Conservation (phyloP, 2,113 vertebrate species). For the Platichthys stellatus region DNA sequence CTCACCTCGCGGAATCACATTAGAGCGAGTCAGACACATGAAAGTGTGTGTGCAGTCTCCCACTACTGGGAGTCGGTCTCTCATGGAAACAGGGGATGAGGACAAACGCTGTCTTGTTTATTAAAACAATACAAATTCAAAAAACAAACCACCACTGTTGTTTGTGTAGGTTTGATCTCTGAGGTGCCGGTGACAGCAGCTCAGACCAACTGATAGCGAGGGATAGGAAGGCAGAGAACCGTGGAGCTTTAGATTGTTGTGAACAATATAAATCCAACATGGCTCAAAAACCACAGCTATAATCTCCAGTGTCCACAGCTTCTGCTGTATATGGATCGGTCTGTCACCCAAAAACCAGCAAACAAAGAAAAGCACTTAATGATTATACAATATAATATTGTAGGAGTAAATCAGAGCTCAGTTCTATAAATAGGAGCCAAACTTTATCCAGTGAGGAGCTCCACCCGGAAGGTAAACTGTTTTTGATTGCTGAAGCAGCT, state of each 20-base stretch:
- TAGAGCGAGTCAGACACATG: slow-evolving; percentile 21
- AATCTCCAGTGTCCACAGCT: background rate
- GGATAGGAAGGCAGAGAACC: background rate
- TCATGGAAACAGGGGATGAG: slow-evolving; percentile 2
- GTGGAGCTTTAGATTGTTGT: background rate
- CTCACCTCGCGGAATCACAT: slow-evolving; percentile 30
- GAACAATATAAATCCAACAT: background rate
- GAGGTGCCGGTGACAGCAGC: slow-evolving; percentile 9
- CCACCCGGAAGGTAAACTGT: too few relatives aligned
- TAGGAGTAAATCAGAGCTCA: background rate
- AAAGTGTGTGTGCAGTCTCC: background rate
- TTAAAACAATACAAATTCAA: background rate
- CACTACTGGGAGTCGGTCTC: slow-evolving; percentile 12
- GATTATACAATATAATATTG: too few relatives aligned
- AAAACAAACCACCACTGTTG: slow-evolving; percentile 1
- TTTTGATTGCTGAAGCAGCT: too few relatives aligned
- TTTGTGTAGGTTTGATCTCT: slow-evolving; percentile 10
- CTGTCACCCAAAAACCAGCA: background rate
- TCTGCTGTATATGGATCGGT: too few relatives aligned
- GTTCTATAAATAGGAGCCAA: background rate
- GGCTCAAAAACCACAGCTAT: background rate
- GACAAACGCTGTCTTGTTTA: slow-evolving; percentile 12
- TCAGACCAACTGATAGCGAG: background rate
- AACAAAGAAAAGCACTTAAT: background rate
- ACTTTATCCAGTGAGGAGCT: too few relatives aligned